These are phyloP conservation scores for Oreochromis grahami DNA, from an alignment of 2,797 vertebrate species.

Conservation along the genomic window DNA sequence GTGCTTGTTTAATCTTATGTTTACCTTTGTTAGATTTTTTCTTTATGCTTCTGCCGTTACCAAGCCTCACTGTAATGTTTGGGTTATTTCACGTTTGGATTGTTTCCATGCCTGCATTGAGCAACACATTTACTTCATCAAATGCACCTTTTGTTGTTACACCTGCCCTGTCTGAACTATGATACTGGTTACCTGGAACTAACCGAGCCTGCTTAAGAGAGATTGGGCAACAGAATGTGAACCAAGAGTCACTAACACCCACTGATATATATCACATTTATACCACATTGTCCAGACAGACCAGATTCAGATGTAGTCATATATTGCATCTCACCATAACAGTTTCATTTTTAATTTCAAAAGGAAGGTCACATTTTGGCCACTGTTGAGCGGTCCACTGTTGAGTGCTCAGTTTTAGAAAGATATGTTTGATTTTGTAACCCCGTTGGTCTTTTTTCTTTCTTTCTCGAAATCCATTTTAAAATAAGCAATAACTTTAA, in stretches of 20 bases:
- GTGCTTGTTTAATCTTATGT: neutral
- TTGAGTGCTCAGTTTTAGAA: neutral
- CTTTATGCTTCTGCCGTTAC: neutral
- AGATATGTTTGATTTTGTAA: neutral
- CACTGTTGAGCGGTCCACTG: neutral
- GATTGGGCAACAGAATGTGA: no score
- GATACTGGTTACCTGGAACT: neutral
- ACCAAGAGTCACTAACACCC: no score
- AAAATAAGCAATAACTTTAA: neutral
- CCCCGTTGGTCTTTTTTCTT: neutral
- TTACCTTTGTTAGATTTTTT: neutral
- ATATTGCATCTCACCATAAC: neutral
- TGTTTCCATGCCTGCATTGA: neutral
- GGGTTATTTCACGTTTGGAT: neutral
- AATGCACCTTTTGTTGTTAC: neutral
- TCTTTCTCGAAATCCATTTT: accelerated
- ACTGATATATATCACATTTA: neutral
- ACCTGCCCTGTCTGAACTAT: neutral
- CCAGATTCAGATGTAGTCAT: neutral
- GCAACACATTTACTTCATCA: accelerated
- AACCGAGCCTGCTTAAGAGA: neutral
- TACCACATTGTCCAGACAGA: neutral
- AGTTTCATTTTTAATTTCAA: neutral
- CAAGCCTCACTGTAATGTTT: neutral
- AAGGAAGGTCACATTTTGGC: neutral